A percentile compares a stretch with the other conserved stretches of the same genome.
These are phyloP conservation scores for Atrichornis clamosus DNA, from an alignment of 2,113 vertebrate genomes.

Conservation along the genomic window DNA sequence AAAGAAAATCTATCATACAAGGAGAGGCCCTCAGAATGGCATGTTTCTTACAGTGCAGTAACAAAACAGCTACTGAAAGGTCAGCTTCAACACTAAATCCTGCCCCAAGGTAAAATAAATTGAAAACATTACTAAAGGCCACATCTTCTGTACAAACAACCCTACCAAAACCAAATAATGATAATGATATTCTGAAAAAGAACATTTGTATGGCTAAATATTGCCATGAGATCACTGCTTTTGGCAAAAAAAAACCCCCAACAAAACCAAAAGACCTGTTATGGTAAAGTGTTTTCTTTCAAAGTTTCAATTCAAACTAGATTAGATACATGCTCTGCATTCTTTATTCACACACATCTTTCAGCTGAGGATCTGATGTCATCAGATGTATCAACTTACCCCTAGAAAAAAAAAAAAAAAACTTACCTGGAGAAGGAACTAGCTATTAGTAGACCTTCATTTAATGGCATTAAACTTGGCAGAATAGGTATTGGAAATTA, in stretches of 20 bases:
- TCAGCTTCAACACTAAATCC: not conserved
- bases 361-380: not conserved
- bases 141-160: not conserved
- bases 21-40: not conserved
- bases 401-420: not conserved
- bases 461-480: not conserved
- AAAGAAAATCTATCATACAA: not conserved
- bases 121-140: not conserved
- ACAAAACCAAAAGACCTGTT: not conserved
- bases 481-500: not conserved
- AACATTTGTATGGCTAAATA: not conserved
- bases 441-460: not conserved
- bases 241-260: not conserved
- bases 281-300: not conserved
- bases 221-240: not conserved
- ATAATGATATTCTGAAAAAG: not conserved
- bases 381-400: not conserved
- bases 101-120: not conserved
- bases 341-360: not conserved
- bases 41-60: accelerated
- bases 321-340: not conserved
- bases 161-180: not conserved
- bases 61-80: not conserved
- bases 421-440: not conserved
- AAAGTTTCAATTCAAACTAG: not conserved